A percentile compares a stretch with the other conserved stretches of the same genome.
phyloP scores from a whole-genome alignment of 1,140 invertebrate species.

The Phocides pigmalion region DNA sequence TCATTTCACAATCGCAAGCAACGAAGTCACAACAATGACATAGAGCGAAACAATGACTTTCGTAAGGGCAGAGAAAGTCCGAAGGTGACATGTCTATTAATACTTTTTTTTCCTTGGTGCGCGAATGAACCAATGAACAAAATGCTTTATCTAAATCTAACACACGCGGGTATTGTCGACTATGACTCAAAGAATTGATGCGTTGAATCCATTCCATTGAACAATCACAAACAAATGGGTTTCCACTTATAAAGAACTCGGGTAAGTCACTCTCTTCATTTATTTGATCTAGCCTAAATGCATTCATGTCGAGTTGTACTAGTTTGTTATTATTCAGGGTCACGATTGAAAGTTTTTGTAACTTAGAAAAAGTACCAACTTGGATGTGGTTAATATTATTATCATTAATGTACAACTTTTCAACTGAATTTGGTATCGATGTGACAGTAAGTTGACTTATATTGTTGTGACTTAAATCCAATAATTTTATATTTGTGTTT shows the following conservation, averaged over 20 bases:
- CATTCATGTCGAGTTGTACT: slow-evolving; percentile 88
- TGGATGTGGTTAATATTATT: slow-evolving; percentile 89
- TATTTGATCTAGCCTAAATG: slow-evolving; percentile 88
- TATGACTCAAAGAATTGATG: slow-evolving; percentile 89
- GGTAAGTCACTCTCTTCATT: slow-evolving; percentile 87
- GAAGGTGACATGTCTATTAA: slow-evolving; percentile 91
- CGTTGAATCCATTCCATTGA: slow-evolving; percentile 93
- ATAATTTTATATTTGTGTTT: slow-evolving; percentile 87
- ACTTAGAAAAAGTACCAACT: slow-evolving; percentile 89
- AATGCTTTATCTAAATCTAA: slow-evolving; percentile 93
- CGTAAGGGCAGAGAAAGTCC: slow-evolving; percentile 94
- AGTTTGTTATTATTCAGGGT: slow-evolving; percentile 91
- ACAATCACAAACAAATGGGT: slow-evolving; percentile 93
- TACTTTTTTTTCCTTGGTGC: slow-evolving; percentile 88
- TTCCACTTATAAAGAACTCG: slow-evolving; percentile 91
- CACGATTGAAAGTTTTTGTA: slow-evolving; percentile 88
- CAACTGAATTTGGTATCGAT: slow-evolving; percentile 89
- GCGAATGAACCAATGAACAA: slow-evolving; percentile 91
- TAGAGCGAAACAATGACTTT: slow-evolving; percentile 94
- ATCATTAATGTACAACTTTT: slow-evolving; percentile 90
- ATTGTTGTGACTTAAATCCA: slow-evolving; percentile 90
- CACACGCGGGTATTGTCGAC: slow-evolving; percentile 91
- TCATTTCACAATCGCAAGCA: slow-evolving; percentile 96
- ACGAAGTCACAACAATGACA: slow-evolving; percentile 96
- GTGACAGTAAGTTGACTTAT: slow-evolving; percentile 87